phyloP scores from a whole-genome alignment of 2,888 invertebrate genomes.

The Torymus texanus region DNA sequence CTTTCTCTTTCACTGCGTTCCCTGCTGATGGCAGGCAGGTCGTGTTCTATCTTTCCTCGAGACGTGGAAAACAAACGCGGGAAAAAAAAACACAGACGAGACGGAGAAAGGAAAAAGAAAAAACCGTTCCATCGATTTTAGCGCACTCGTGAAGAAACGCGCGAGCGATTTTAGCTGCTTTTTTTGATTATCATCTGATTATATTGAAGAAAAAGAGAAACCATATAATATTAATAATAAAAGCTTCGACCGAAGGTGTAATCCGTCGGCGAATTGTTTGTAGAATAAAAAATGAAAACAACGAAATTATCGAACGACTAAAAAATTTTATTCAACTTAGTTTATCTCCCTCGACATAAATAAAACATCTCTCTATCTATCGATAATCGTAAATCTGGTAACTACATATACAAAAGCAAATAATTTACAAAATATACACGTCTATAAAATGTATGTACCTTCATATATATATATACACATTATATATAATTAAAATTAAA shows the following conservation, averaged over 20 bases:
- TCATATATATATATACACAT: too few relatives aligned
- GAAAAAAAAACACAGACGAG: neutral
- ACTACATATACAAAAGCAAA: constrained; percentile 14
- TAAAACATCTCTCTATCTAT: constrained; percentile 30
- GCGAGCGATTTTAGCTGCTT: constrained; percentile 16
- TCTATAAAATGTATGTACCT: too few relatives aligned
- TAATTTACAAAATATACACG: constrained; percentile 52
- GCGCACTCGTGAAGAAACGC: constrained; percentile 14
- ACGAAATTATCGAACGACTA: neutral
- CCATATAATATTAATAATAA: too few relatives aligned
- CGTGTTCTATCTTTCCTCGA: too few relatives aligned
- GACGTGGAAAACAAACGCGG: neutral
- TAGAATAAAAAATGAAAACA: neutral
- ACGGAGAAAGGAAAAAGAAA: constrained; percentile 21
- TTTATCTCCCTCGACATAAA: constrained; percentile 11
- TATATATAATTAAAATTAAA: too few relatives aligned
- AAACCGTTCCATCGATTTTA: constrained; percentile 2
- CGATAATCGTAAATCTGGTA: constrained; percentile 13
- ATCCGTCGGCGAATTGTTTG: too few relatives aligned
- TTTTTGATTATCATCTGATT: too few relatives aligned
- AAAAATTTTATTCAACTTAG: constrained; percentile 8
- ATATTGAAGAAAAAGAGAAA: too few relatives aligned
- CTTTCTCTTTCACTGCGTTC: neutral
- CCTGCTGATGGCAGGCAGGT: too few relatives aligned
- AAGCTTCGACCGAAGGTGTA: too few relatives aligned